These are phyloP conservation scores for Sebastes elongatus DNA, from an alignment of 2,797 vertebrate genomes.

Conservation along the genomic window DNA sequence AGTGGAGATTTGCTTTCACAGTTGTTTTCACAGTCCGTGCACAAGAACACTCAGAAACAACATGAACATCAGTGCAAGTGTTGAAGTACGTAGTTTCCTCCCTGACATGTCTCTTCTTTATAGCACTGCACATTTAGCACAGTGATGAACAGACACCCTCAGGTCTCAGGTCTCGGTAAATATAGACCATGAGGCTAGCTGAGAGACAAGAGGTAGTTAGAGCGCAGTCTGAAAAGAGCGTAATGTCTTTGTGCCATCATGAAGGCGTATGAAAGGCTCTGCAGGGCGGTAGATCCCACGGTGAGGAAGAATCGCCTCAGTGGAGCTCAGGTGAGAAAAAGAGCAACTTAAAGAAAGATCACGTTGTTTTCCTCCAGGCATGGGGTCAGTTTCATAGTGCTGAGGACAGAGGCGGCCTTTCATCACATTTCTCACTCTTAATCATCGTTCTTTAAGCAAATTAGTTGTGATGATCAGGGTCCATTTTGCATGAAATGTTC, in stretches of 20 bases:
- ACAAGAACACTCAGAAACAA: no score
- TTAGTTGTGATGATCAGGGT: conserved; percentile 25
- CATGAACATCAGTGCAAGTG: no score
- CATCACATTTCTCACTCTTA: conserved; percentile 4
- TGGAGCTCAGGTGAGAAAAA: conserved; percentile 38
- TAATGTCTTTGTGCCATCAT: conserved; percentile 8
- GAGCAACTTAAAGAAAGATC: not conserved
- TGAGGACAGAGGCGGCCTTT: conserved; percentile 35
- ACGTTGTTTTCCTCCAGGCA: not conserved
- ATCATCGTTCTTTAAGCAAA: conserved; percentile 56
- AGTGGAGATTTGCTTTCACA: no score
- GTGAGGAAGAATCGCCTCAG: not conserved
- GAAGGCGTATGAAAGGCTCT: not conserved
- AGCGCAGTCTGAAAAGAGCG: not conserved
- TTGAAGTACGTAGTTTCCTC: no score
- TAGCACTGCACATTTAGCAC: not conserved
- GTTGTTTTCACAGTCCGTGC: no score
- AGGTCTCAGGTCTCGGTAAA: conserved; percentile 38
- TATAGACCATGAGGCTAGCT: conserved; percentile 35
- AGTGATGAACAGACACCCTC: conserved; percentile 17
- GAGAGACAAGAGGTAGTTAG: conserved; percentile 17
- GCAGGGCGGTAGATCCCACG: not conserved
- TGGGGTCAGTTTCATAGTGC: not conserved
- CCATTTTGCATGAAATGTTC: conserved; percentile 44
- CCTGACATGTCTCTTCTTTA: not conserved